These are phyloP conservation scores for Halcyon smyrnensis DNA, from an alignment of 2,797 vertebrate species.

Conservation along the genomic window DNA sequence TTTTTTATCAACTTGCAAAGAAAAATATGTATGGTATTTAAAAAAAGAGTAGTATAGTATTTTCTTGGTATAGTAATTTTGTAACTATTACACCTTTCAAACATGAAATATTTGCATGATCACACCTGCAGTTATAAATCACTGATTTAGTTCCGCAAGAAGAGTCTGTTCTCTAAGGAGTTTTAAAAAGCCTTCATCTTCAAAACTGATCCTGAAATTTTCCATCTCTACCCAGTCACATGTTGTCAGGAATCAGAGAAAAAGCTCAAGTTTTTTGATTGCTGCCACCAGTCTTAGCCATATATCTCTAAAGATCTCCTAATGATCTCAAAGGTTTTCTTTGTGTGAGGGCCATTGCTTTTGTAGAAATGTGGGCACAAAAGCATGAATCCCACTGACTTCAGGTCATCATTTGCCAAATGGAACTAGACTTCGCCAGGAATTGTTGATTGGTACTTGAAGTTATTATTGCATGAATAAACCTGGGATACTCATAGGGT, in stretches of 20 bases:
- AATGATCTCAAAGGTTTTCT: not conserved
- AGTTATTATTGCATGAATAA: not conserved
- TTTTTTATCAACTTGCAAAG: not conserved
- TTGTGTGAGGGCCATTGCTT: not conserved
- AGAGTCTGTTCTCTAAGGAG: not conserved
- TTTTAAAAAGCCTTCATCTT: not conserved
- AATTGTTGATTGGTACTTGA: not conserved
- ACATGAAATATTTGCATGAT: not conserved
- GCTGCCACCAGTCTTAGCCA: not conserved
- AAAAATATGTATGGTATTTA: not conserved
- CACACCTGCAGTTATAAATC: not conserved
- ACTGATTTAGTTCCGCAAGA: not conserved
- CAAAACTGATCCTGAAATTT: not conserved
- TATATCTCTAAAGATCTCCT: not conserved
- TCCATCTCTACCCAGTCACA: not conserved
- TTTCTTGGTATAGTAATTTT: not conserved
- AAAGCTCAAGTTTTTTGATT: not conserved
- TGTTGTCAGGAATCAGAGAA: not conserved
- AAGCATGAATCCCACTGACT: not conserved
- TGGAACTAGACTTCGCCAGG: not conserved
- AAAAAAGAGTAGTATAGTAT: not conserved
- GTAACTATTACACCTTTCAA: not conserved
- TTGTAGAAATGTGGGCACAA: not conserved
- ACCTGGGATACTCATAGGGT: not conserved
- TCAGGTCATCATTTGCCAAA: not conserved